Percentiles rank a stretch among this genome's conserved stretches.
Evolutionary conservation across 2,113 vertebrate species (phyloP).

Genomic region (Ifrita kowaldi): DNA sequence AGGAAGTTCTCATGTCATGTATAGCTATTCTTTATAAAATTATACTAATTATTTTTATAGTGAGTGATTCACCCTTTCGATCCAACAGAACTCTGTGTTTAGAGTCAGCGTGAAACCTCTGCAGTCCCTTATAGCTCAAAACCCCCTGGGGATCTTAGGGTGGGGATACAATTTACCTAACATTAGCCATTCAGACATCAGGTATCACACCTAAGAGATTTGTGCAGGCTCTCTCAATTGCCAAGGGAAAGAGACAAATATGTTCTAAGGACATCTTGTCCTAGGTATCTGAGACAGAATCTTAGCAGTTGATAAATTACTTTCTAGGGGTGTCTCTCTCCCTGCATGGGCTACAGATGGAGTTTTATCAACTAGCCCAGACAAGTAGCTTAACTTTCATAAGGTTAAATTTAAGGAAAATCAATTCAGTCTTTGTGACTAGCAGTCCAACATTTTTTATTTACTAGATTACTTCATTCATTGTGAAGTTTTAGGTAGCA

Average conservation of each 20-base stretch:
- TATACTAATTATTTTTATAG: background rate
- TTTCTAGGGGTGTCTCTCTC: background rate
- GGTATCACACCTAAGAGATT: background rate
- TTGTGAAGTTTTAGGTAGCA: background rate
- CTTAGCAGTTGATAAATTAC: slow-evolving; percentile 8
- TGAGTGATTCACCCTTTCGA: background rate
- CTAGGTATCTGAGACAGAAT: background rate
- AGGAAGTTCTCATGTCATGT: background rate
- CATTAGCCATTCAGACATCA: background rate
- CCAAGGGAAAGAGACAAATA: background rate
- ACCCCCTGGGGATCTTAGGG: background rate
- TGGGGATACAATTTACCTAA: background rate
- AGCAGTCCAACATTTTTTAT: background rate
- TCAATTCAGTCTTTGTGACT: background rate
- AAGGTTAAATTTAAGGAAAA: background rate
- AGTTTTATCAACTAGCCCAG: background rate
- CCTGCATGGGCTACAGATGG: background rate
- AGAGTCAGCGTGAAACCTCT: background rate
- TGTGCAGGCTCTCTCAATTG: background rate
- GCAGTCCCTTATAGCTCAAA: background rate
- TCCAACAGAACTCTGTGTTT: background rate
- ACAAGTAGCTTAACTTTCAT: background rate
- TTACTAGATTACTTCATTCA: background rate
- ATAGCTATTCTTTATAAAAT: background rate
- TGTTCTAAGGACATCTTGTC: background rate